Base-by-base conservation (phyloP, 2,113 vertebrate species). In the Channa argus region DNA sequence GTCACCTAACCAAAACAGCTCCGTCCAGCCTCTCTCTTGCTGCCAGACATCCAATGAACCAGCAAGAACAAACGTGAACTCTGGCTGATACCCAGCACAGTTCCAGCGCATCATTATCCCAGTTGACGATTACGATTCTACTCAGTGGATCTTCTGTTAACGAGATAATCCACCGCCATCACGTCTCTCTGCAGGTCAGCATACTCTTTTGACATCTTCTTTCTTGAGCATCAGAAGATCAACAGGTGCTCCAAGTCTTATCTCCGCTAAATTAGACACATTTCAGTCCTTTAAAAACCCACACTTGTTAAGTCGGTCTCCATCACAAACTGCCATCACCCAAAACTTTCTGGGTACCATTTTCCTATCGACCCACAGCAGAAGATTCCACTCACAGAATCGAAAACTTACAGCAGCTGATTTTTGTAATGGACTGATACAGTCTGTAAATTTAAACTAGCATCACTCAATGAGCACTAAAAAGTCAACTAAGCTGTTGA, bases 111-210 rank as follows among this genome's bases (percentile, higher is more conserved):
- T 80, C 73, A 58, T 4, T 6, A 62, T 83, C 72, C 71, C 72
- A 79, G 34, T 3, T 59, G 79, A 66, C 66, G 56, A 68, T 84
- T 67, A 77, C 33, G 45, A 15, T 63, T 62, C 45, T 39, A 71
- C 79, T 90, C 70, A 90, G 63, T 72, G 74, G 52, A 39, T 63
- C 77, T 36, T 76, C 71, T 74, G 86, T 88, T 82, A 85, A 79
- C 47, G 55, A 13, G 4, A 44, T 80, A 69, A 86, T 74, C 54
- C 56, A 7, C 3, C 8, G 12, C 53, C 3, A 65, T 62, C 54
- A 11, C 12, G 10, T 58, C 74, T 71, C 53, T 51, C 69, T 7
- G 66, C 0, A 11, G 66, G 67, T 79, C 80, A 83, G 77, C 61
- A 76, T 77, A 83, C 79, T 24, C 24, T 24, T 24, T 24, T 24